Evolutionary conservation across 2,888 invertebrate genomes (phyloP), one percentile per base, ranked within the genome.

Genomic region (Bruchidius siliquastri): DNA sequence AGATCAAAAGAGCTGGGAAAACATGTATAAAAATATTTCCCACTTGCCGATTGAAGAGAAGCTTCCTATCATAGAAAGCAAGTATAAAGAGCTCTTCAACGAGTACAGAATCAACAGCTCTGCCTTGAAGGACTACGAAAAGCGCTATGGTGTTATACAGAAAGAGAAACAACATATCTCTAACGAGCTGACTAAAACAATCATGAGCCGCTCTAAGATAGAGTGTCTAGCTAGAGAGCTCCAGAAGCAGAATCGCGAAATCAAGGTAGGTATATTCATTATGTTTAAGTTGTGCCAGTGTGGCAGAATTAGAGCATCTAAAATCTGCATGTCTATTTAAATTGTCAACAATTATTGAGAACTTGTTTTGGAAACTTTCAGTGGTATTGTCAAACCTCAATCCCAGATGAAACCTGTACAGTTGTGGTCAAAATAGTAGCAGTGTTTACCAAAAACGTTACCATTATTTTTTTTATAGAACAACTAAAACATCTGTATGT

Each of bases 161-260:
- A 91, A 92, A 78, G 96, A 96, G 82, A 95, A 94, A 80, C 96
- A 96, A 79, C 92, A 93, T 79, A 85, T 94, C 70, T 94, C 95
- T 83, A 88, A 92, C 72, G 97, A 97, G 82, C 91, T 93, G 77
- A 94, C 94, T 79, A 96, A 95, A 86, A 92, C 92, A 71, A 90
- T 96, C 72, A 89, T 96, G 70, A 91, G 95, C 70, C 92, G 94
- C 78, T 93, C 94, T 26, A 93, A 95, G 83, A 87, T 98, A 79
- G 97, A 98, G 85, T 94, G 93, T 83, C 88, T 98, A 3, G 98
- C 98, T 84, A 88, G 98, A 13, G 97, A 98, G 85, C 89, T 98
- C 69, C 98, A 98, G 87, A 94, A 94, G 83, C 94, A 96, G 81
- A 97, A 97, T 84, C 96, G 96, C 85, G 91, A 93, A 71, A 93